Conservation (phyloP, 2,888 invertebrate genomes). For the Nephrotoma guestfalica region DNA sequence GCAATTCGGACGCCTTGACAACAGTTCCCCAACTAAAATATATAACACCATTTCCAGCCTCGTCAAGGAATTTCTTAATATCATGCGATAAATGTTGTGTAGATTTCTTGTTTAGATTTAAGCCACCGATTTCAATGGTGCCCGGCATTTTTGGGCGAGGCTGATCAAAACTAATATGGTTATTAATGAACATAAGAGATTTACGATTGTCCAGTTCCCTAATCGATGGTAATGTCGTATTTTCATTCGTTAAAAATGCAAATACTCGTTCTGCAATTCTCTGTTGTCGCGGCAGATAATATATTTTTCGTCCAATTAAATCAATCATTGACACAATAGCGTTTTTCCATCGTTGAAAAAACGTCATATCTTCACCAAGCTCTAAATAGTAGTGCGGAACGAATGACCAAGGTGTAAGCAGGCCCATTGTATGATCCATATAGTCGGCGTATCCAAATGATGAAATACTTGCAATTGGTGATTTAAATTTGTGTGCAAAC, state of each 20-base stretch:
- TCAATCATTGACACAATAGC: slow-evolving; percentile 25
- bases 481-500: slow-evolving; percentile 31
- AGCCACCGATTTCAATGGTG: slow-evolving; percentile 26
- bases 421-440: slow-evolving; percentile 30
- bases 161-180: slow-evolving; percentile 34
- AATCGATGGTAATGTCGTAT: slow-evolving; percentile 25
- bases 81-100: slow-evolving; percentile 26
- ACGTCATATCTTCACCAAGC: slow-evolving; percentile 30
- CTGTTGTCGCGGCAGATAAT: slow-evolving; percentile 23
- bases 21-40: slow-evolving; percentile 36
- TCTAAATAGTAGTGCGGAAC: slow-evolving; percentile 26
- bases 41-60: slow-evolving; percentile 30
- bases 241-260: background rate
- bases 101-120: background rate
- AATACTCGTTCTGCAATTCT: background rate
- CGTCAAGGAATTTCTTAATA: slow-evolving; percentile 27
- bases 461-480: slow-evolving; percentile 29
- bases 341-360: slow-evolving; percentile 28
- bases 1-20: slow-evolving; percentile 31
- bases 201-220: slow-evolving; percentile 34
- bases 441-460: slow-evolving; percentile 32
- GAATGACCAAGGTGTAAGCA: slow-evolving; percentile 27
- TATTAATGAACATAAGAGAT: slow-evolving; percentile 36
- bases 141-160: slow-evolving; percentile 33
- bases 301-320: slow-evolving; percentile 23